Conservation (phyloP, 2,113 vertebrate species). For the Symphodus melops region DNA sequence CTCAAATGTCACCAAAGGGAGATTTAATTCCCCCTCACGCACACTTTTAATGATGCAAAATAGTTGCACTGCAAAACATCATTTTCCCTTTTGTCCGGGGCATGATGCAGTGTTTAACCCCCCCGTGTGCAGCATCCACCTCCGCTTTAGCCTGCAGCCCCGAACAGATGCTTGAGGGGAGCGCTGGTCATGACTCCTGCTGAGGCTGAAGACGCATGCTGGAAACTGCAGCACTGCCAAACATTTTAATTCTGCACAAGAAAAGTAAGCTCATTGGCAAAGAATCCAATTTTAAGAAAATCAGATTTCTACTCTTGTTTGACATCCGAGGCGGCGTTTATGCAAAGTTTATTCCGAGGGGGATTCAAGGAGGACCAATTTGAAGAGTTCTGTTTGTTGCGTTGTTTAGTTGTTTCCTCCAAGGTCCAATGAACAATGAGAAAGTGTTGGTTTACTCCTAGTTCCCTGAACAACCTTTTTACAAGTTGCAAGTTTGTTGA, state of each 20-base stretch:
- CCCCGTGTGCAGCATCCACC: slow-evolving; percentile 35
- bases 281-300: slow-evolving; percentile 5
- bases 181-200: slow-evolving; percentile 36
- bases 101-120: slow-evolving; percentile 53
- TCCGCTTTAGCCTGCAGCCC: slow-evolving; percentile 36
- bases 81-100: slow-evolving; percentile 7
- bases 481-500: neutral
- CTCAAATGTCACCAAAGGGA: neutral
- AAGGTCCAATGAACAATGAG: neutral
- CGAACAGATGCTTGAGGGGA: slow-evolving; percentile 63
- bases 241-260: slow-evolving; percentile 35
- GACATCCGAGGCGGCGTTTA: neutral
- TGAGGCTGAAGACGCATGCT: slow-evolving; percentile 39
- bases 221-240: slow-evolving; percentile 29
- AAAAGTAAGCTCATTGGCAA: slow-evolving; percentile 13
- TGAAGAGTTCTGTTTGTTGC: neutral
- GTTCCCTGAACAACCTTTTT: neutral
- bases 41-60: neutral
- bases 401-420: neutral
- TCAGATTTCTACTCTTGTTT: neutral
- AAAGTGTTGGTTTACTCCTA: neutral
- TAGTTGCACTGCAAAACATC: neutral
- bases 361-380: slow-evolving; percentile 14
- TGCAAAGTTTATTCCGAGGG: slow-evolving; percentile 5
- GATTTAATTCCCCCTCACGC: neutral